A percentile compares a stretch with the other conserved stretches of the same genome.
phyloP scores from a whole-genome alignment of 23 tunicate species.

The Trididemnum clinides region DNA sequence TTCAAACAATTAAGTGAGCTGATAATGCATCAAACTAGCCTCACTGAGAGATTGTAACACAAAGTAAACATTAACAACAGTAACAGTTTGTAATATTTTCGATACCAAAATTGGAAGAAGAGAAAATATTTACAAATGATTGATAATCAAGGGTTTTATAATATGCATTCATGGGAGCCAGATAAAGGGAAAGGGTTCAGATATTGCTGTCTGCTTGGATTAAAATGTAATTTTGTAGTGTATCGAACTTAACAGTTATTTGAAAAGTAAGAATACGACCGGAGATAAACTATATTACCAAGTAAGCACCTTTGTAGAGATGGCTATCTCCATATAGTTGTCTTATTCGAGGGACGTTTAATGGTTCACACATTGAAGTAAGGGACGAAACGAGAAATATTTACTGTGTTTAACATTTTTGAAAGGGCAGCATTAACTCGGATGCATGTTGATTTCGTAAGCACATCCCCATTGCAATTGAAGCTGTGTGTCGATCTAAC shows the following conservation, averaged over 20 bases:
- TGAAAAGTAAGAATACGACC: background rate
- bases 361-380: too few species aligned
- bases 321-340: too few species aligned
- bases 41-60: background rate
- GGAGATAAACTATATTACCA: background rate
- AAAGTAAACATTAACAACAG: too few species aligned
- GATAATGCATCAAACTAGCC: background rate
- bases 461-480: too few species aligned
- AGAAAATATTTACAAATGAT: background rate
- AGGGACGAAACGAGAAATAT: too few species aligned
- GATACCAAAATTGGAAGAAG: background rate
- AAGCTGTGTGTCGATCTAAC: too few species aligned
- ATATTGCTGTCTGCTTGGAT: background rate
- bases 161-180: background rate
- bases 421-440: too few species aligned
- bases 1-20: background rate
- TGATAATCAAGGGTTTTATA: background rate
- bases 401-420: too few species aligned
- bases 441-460: too few species aligned
- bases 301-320: background rate
- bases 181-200: background rate
- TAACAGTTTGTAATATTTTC: too few species aligned
- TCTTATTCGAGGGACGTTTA: too few species aligned
- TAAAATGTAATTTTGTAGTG: background rate
- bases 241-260: background rate